Evolutionary conservation across 2,113 vertebrate genomes (phyloP), one percentile per base, ranked within the genome.

Genomic region (Piaya cayana): DNA sequence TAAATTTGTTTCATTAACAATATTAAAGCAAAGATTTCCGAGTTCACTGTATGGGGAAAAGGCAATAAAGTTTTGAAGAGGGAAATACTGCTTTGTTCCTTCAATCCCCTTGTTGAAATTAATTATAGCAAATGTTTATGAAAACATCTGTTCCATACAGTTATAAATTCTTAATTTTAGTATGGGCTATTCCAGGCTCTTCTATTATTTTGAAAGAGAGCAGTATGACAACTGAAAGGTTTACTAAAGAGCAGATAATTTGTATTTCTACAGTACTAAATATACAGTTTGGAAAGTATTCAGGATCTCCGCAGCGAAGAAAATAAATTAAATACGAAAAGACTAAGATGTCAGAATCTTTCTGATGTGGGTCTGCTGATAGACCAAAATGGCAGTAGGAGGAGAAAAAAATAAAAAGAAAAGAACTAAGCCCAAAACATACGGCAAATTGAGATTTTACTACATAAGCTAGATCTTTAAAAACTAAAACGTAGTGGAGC

Each of bases 51-150:
- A 94, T 69, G 56, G 88, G 96, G 91, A 97, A 97, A 98, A 97
- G 88, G 97, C 95, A 98, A 98, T 98, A 96, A 98, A 98, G 97
- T 98, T 98, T 98, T 97, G 97, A 98, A 98, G 96, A 94, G 58
- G 95, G 96, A 97, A 97, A 97, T 98, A 97, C 87, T 95, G 97
- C 97, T 98, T 98, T 98, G 97, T 98, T 98, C 96, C 97, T 96
- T 97, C 97, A 98, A 97, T 97, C 97, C 97, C 98, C 97, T 97
- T 97, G 97, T 97, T 98, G 97, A 98, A 98, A 98, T 98, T 98
- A 98, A 98, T 98, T 98, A 98, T 97, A 98, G 97, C 96, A 98
- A 98, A 98, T 98, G 98, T 98, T 98, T 98, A 98, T 98, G 98
- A 98, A 98, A 98, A 98, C 97, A 98, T 98, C 98, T 98, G 98